Percentiles rank a stretch among this genome's conserved stretches.
Evolutionary conservation across 1,140 invertebrate species (phyloP).

Genomic region (Pinna nobilis): DNA sequence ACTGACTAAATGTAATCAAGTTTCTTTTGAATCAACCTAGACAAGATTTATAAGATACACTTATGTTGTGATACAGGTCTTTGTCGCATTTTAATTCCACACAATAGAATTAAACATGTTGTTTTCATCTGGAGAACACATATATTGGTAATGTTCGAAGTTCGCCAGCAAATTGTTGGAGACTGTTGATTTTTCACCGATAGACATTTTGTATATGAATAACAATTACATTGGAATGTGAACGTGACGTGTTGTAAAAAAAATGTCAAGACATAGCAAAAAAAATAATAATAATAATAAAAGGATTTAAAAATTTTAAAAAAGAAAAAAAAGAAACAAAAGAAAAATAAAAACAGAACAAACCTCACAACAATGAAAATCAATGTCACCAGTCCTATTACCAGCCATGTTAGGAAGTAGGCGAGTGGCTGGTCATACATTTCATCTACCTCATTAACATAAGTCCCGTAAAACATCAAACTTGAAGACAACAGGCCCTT

Average conservation of each 20-base stretch:
- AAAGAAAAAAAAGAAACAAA: background rate
- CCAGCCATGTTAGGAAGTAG: constrained; percentile 82
- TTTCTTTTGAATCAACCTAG: too few species aligned
- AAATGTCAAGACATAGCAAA: background rate
- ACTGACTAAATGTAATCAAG: too few species aligned
- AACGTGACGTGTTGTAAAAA: background rate
- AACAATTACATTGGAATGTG: background rate
- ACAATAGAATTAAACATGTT: too few species aligned
- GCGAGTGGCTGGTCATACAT: constrained; percentile 81
- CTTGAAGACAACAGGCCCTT: constrained; percentile 81
- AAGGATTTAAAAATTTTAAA: background rate
- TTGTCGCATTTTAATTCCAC: too few species aligned
- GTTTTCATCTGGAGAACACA: too few species aligned
- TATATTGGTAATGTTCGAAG: too few species aligned
- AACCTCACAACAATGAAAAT: constrained; percentile 81
- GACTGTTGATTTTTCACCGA: background rate
- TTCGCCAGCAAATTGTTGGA: too few species aligned
- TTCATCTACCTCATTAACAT: constrained; percentile 74
- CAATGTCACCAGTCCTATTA: constrained; percentile 79
- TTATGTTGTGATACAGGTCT: too few species aligned
- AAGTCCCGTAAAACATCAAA: constrained; percentile 82
- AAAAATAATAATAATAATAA: background rate
- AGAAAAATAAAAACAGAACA: constrained; percentile 48
- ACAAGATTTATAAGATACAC: too few species aligned
- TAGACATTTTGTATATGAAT: background rate